Percentiles rank a stretch among this genome's conserved stretches.
Conservation (phyloP, 2,113 vertebrate species). For the Regulus satrapa region DNA sequence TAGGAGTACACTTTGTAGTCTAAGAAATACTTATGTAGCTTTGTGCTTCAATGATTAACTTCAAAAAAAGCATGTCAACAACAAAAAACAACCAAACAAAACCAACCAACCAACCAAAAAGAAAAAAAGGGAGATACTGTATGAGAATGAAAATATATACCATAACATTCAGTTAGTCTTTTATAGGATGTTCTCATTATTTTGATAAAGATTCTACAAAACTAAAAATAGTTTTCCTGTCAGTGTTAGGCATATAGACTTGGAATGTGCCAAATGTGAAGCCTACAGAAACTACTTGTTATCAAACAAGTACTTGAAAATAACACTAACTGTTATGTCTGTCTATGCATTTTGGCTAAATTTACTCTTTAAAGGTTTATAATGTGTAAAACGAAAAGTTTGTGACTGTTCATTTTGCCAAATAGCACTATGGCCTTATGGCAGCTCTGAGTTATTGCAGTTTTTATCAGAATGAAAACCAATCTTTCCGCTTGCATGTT, state of each 20-base stretch:
- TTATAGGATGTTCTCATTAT: neutral
- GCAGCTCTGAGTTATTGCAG: neutral
- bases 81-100: neutral
- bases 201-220: neutral
- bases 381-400: neutral
- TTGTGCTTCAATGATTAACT: neutral
- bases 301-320: neutral
- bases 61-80: neutral
- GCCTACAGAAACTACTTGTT: neutral
- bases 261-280: rapidly evolving
- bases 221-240: neutral
- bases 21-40: neutral
- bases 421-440: neutral
- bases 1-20: neutral
- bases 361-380: neutral
- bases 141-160: neutral
- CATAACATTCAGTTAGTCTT: neutral
- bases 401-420: neutral
- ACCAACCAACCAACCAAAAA: neutral
- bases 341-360: neutral
- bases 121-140: neutral
- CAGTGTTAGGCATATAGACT: neutral
- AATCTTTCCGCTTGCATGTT: neutral
- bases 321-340: neutral
- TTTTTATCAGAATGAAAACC: neutral